phyloP scores from a whole-genome alignment of 1,140 invertebrate species.

The Brachionus sp. region DNA sequence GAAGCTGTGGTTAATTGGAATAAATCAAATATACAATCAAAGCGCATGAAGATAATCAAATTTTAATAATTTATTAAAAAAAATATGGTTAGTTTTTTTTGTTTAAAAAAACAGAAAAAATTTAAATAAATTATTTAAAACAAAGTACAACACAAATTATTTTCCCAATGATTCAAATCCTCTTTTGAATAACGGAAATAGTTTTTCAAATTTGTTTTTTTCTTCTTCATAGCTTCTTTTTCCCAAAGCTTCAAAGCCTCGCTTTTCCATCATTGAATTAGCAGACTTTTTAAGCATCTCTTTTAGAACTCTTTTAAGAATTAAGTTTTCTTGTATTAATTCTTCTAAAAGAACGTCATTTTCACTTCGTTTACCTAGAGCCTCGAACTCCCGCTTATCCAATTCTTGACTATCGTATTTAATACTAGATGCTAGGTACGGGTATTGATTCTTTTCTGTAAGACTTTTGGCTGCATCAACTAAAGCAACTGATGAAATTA shows the following conservation, averaged over 20 bases:
- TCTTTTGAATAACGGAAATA: background rate
- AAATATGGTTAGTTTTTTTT: background rate
- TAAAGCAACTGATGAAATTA: background rate
- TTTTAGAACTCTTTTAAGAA: background rate
- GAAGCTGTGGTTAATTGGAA: constrained; percentile 7
- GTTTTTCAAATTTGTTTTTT: background rate
- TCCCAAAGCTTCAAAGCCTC: constrained; percentile 17
- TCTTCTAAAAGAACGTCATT: background rate
- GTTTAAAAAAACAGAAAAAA: background rate
- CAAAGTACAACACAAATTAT: background rate
- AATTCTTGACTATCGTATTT: background rate
- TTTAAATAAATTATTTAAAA: constrained; percentile 11
- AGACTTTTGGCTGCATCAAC: background rate
- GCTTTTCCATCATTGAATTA: background rate
- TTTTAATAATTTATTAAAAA: background rate
- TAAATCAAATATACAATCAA: background rate
- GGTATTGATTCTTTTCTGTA: background rate
- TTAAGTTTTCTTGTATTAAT: background rate
- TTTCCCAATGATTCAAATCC: constrained; percentile 18
- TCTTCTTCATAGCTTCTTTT: background rate
- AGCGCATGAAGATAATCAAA: background rate
- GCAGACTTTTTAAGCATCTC: background rate
- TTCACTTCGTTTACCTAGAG: background rate
- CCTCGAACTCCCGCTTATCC: background rate
- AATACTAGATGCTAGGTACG: background rate